A percentile compares a stretch with the other conserved stretches of the same genome.
phyloP scores from a whole-genome alignment of 1,140 invertebrate genomes.

The Teleopsis dalmanni region DNA sequence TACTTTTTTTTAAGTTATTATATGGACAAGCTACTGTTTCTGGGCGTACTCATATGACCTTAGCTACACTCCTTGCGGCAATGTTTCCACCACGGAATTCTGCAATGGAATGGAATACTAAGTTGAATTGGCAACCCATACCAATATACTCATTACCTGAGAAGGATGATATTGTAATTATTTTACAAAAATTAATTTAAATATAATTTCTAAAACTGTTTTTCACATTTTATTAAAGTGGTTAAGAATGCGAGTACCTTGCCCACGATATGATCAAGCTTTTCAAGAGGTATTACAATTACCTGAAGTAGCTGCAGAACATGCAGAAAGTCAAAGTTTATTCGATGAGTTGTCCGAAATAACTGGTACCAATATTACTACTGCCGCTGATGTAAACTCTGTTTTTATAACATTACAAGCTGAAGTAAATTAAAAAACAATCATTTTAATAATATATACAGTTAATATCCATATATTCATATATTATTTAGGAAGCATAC shows the following conservation, averaged over 20 bases:
- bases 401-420: too few species aligned
- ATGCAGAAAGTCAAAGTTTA: slow-evolving; percentile 46
- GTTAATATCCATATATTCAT: too few species aligned
- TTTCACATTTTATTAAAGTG: slow-evolving; percentile 50
- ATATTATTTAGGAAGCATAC: too few species aligned
- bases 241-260: slow-evolving; percentile 46
- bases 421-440: too few species aligned
- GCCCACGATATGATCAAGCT: slow-evolving; percentile 52
- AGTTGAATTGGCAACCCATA: slow-evolving; percentile 67
- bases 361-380: too few species aligned
- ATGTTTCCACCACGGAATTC: slow-evolving; percentile 55
- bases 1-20: slow-evolving; percentile 40
- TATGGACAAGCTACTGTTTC: slow-evolving; percentile 60
- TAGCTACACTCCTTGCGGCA: slow-evolving; percentile 61
- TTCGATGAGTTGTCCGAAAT: slow-evolving; percentile 48
- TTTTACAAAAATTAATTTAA: background rate
- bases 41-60: slow-evolving; percentile 68
- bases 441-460: too few species aligned
- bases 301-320: slow-evolving; percentile 44
- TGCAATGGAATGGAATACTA: slow-evolving; percentile 52
- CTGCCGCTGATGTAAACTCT: too few species aligned
- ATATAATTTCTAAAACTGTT: background rate
- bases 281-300: slow-evolving; percentile 45
- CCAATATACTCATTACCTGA: slow-evolving; percentile 57
- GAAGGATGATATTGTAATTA: slow-evolving; percentile 48